Evolutionary conservation across 1,140 invertebrate species (phyloP).

Genomic region (Gonatopus flavifemur): DNA sequence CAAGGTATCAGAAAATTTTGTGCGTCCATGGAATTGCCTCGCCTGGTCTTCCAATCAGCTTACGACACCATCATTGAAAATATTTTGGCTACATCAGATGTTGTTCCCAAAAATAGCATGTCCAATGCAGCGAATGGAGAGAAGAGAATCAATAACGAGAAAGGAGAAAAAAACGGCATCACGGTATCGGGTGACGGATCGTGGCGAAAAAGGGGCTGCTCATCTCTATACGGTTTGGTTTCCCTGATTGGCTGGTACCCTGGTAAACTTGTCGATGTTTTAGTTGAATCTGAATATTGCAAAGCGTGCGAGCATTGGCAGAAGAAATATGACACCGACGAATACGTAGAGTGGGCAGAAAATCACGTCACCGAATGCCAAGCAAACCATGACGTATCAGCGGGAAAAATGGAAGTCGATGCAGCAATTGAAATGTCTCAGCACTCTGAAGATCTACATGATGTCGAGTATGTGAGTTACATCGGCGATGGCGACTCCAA

Average conservation of each 20-base stretch:
- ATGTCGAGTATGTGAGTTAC: slow-evolving; percentile 9
- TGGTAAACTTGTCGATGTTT: no score
- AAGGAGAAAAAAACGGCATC: slow-evolving; percentile 11
- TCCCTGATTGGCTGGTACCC: slow-evolving; percentile 14
- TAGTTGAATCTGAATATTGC: slow-evolving; percentile 12
- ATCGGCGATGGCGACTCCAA: no score
- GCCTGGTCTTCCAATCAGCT: slow-evolving; percentile 8
- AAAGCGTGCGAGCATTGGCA: slow-evolving; percentile 9
- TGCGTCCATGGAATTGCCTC: slow-evolving; percentile 17
- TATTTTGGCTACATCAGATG: no score
- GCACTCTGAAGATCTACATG: background rate
- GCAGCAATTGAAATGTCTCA: slow-evolving; percentile 13
- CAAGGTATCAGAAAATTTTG: slow-evolving; percentile 9
- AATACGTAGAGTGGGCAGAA: slow-evolving; percentile 5
- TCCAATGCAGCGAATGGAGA: slow-evolving; percentile 6
- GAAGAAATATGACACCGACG: slow-evolving; percentile 3
- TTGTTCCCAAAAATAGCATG: no score
- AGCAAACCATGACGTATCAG: slow-evolving; percentile 10
- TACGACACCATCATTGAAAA: slow-evolving; percentile 10
- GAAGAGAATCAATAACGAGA: background rate
- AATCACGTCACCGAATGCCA: slow-evolving; percentile 1
- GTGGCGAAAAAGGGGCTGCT: slow-evolving; percentile 10
- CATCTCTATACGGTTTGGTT: slow-evolving; percentile 8
- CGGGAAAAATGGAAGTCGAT: slow-evolving; percentile 17
- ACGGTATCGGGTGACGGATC: slow-evolving; percentile 13